Evolutionary conservation across 2,797 vertebrate species (phyloP), one percentile per base, ranked within the genome.

Genomic region (Bryconaethiops microstoma): DNA sequence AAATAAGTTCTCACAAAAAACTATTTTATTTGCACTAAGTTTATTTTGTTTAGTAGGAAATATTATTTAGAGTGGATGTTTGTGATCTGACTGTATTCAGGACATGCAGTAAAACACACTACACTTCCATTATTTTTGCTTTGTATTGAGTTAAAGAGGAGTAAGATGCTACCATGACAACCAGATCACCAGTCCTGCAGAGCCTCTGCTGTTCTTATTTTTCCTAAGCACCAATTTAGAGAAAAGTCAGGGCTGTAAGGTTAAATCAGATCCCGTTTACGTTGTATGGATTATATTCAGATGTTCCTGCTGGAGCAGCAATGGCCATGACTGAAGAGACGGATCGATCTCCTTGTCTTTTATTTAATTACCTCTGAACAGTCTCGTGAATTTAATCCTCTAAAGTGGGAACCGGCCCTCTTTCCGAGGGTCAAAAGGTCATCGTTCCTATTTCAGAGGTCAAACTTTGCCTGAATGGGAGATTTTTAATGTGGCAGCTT

Each of bases 271-370:
- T n/a, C 39, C 35, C 42, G 35, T 54, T 59, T 39, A 65, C 64
- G 72, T 35, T 21, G 35, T 25, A 1, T 55, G 73, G 67, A 40
- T 50, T 70, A 17, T 52, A 79, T 25, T 76, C 70, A 78, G 69
- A 78, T 67, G 65, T 7, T 57, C 10, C 48, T 79, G 60, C 29
- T 64, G 23, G 16, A 67, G n/a, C 94, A 94, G 94, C 93, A 94
- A 93, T 95, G 94, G 93, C 93, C 95, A 93, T 95, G 95, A 95
- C 94, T 94, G 94, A 95, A 94, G 94, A 94, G 94, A 95, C 95
- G 93, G 94, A 96, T 95, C 93, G 93, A 92, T 92, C 89, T 88
- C 88, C 92, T 94, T 92, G 93, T 93, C 92, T 95, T 93, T 39
- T 19, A 94, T 93, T 91, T 94, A 95, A 94, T 95, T 96, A 94